Evolutionary conservation across 2,888 invertebrate genomes (phyloP).

Genomic region (Limnephilus lunatus): DNA sequence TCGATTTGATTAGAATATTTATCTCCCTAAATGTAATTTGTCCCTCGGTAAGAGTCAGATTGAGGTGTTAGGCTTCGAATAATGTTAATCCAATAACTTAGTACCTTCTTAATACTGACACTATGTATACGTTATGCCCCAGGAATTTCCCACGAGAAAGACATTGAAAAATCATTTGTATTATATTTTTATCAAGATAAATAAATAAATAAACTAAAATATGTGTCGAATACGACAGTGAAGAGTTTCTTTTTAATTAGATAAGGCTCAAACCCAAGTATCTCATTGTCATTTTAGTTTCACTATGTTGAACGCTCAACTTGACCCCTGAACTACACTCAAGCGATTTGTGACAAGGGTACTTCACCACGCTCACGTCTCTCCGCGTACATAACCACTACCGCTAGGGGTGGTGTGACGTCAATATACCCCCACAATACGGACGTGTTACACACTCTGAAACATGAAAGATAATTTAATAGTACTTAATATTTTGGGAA

Average conservation of each 20-base stretch:
- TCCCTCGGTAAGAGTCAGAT: too few species aligned
- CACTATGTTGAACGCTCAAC: neutral
- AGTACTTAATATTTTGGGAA: neutral
- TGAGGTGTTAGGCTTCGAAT: too few species aligned
- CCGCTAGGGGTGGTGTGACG: neutral
- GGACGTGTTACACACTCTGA: neutral
- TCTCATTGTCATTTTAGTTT: neutral
- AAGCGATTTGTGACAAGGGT: slow-evolving; percentile 14
- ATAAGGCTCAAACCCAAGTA: neutral
- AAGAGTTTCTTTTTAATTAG: neutral
- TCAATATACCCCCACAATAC: neutral
- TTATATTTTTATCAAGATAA: too few species aligned
- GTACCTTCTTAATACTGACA: neutral
- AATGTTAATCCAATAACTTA: too few species aligned
- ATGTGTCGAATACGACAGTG: neutral
- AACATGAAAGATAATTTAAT: neutral
- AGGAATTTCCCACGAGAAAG: too few species aligned
- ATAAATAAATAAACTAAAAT: neutral
- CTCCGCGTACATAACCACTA: neutral
- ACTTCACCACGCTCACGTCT: neutral
- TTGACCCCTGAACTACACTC: slow-evolving; percentile 5
- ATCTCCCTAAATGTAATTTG: too few species aligned
- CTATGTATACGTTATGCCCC: neutral
- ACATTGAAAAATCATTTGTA: too few species aligned
- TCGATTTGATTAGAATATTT: too few species aligned